Evolutionary conservation across 2,888 invertebrate genomes (phyloP).

Genomic region (Drosophila merina): DNA sequence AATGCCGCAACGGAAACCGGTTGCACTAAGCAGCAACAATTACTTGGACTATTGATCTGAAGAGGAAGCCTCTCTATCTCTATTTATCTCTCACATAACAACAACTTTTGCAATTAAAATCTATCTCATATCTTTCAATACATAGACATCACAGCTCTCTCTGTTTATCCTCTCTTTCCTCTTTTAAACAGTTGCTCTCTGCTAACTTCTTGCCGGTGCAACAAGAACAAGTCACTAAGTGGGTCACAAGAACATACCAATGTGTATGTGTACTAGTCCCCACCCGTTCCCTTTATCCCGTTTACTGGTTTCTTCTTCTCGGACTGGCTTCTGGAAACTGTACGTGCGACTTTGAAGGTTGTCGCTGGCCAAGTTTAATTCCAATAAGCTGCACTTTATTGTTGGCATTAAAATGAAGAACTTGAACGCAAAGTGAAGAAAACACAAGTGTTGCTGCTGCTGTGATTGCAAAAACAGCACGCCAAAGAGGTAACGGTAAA

Average conservation of each 20-base stretch:
- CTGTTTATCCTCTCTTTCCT: constrained; percentile 27
- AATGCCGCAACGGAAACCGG: constrained; percentile 68
- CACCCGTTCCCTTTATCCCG: constrained; percentile 7
- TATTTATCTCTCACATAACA: constrained; percentile 8
- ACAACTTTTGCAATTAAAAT: background rate
- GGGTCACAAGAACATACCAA: constrained; percentile 44
- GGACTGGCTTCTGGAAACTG: constrained; percentile 36
- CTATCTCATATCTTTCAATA: constrained; percentile 2
- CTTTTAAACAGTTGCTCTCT: constrained; percentile 36
- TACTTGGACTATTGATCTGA: constrained; percentile 24
- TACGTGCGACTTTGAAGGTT: constrained; percentile 41
- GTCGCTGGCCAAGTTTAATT: constrained; percentile 43
- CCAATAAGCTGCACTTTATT: constrained; percentile 57
- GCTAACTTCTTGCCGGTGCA: constrained; percentile 69
- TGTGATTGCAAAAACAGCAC: constrained; percentile 21
- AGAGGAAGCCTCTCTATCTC: constrained; percentile 18
- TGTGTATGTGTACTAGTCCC: constrained; percentile 2
- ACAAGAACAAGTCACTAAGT: constrained; percentile 49
- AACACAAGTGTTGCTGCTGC: constrained; percentile 10
- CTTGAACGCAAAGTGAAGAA: constrained; percentile 10
- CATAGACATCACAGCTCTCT: constrained; percentile 1
- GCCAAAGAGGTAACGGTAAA: constrained; percentile 16
- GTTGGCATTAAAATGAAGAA: constrained; percentile 26
- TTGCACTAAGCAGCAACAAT: constrained; percentile 34
- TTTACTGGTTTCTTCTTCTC: constrained; percentile 14